These are phyloP conservation scores for Molanna angustata DNA, from an alignment of 2,888 invertebrate genomes.

Conservation along the genomic window DNA sequence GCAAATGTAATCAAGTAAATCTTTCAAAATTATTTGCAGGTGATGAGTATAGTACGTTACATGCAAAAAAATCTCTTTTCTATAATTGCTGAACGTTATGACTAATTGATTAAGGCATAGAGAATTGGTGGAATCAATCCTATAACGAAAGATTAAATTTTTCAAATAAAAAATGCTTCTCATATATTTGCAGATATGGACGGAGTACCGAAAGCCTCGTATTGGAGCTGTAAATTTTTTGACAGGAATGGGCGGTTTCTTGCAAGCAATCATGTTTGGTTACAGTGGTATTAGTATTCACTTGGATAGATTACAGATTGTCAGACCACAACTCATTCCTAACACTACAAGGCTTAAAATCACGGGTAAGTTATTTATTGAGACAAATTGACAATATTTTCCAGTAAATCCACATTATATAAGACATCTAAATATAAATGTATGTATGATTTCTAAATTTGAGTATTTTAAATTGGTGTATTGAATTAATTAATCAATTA, in stretches of 20 bases:
- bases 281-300: slow-evolving; percentile 56
- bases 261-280: slow-evolving; percentile 57
- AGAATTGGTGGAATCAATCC: too few relatives aligned
- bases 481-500: neutral
- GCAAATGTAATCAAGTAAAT: too few relatives aligned
- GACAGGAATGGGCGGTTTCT: slow-evolving; percentile 61
- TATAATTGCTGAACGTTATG: too few relatives aligned
- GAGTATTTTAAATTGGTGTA: neutral
- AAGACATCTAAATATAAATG: too few relatives aligned
- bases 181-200: slow-evolving; percentile 52
- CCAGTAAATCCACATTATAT: too few relatives aligned
- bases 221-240: slow-evolving; percentile 58
- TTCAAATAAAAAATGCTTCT: neutral
- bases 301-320: slow-evolving; percentile 47
- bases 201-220: slow-evolving; percentile 52
- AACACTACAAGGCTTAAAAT: slow-evolving; percentile 44
- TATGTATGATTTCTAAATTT: neutral
- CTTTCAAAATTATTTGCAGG: too few relatives aligned
- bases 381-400: neutral
- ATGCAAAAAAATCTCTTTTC: too few relatives aligned
- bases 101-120: too few relatives aligned
- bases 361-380: slow-evolving; percentile 40
- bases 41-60: too few relatives aligned
- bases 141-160: too few relatives aligned
- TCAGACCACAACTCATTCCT: slow-evolving; percentile 46